phyloP scores from a whole-genome alignment of 2,113 vertebrate genomes.

The Athene noctua region DNA sequence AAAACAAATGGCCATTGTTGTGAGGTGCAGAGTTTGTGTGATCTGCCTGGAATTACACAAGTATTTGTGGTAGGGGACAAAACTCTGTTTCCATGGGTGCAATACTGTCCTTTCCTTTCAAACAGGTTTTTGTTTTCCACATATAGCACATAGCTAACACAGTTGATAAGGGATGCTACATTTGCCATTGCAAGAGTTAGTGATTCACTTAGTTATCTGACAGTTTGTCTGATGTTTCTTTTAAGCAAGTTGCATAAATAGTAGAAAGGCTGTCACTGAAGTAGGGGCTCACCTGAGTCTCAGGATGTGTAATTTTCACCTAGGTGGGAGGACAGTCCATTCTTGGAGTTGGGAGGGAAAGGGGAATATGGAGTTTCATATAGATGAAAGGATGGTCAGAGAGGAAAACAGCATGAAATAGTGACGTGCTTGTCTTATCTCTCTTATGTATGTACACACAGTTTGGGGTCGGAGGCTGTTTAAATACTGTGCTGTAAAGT shows the following conservation, averaged over 20 bases:
- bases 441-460: not conserved
- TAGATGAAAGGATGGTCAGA: not conserved
- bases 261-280: not conserved
- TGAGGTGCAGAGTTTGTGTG: not conserved
- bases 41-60: not conserved
- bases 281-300: not conserved
- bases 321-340: not conserved
- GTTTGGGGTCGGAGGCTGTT: not conserved
- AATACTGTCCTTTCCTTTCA: not conserved
- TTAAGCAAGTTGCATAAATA: not conserved
- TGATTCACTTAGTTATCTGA: not conserved
- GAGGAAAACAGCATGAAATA: not conserved
- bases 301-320: not conserved
- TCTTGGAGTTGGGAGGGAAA: not conserved
- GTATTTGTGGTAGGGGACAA: not conserved
- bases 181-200: not conserved
- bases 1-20: not conserved
- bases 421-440: not conserved
- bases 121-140: not conserved
- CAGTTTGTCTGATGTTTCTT: not conserved
- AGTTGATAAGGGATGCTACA: not conserved
- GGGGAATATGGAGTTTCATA: not conserved
- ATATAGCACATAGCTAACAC: not conserved
- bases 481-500: not conserved
- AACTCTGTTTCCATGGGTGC: not conserved